Evolutionary conservation across 2,113 vertebrate species (phyloP), one percentile per base, ranked within the genome.

Genomic region (Platichthys stellatus): DNA sequence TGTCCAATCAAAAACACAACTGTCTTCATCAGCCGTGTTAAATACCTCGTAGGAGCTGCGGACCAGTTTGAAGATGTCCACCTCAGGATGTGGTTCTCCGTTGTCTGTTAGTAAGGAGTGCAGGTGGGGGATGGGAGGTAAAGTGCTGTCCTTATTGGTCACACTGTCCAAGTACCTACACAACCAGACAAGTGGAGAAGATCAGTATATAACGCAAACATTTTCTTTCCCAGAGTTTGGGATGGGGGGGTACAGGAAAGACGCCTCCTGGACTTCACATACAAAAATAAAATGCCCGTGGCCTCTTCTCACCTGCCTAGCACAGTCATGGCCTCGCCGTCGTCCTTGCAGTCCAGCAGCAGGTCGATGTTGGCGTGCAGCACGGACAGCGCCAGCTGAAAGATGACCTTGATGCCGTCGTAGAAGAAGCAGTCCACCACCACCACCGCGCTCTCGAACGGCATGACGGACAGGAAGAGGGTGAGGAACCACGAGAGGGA

Each of bases 361-460:
- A 98, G 97, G 86, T 98, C 95, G 86, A 99, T 97, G 65, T 98
- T 99, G 67, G 97, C 96, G 56, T 99, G 96, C 53, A 99, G 94
- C 80, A 99, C 98, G 0, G 97, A 96, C 0, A 99, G 95, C 0
- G 98, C 98, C 86, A 99, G 89, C 83, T 99, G 98, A 92, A 99
- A 99, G 90, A 99, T 99, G 89, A 99, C 97, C 87, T 99, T 99
- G 92, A 99, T 98, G 93, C 98, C 98, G 91, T 99, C 98, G 75
- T 96, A 98, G 94, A 99, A 99, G 95, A 99, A 99, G 93, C 98
- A 99, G 92, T 99, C 98, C 58, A 99, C 97, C 54, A 99, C 97
- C 75, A 99, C 97, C 71, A 99, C 98, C 0, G 98, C 98, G 3
- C 98, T 99, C 90, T 98, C 97, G 63, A 99, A 99, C 0, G 98